A percentile compares a stretch with the other conserved stretches of the same genome.
These are phyloP conservation scores for Lordiphosa clarofinis DNA, from an alignment of 1,140 invertebrate species.

Conservation along the genomic window DNA sequence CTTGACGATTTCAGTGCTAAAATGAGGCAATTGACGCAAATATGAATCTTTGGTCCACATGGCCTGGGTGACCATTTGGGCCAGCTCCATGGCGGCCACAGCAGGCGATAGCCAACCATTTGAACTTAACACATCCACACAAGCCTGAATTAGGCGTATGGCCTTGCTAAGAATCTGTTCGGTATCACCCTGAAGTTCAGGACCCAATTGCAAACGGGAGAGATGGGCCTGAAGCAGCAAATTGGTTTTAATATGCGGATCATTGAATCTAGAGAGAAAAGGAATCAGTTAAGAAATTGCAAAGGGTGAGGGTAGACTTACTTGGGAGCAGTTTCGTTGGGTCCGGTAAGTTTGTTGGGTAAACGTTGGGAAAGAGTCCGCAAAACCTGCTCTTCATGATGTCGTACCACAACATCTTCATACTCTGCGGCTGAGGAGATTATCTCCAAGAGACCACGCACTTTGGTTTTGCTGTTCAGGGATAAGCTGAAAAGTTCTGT, in stretches of 20 bases:
- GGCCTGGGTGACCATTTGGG: slow-evolving; percentile 99
- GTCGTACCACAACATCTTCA: slow-evolving; percentile 94
- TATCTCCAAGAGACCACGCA: slow-evolving; percentile 97
- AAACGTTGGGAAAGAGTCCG: slow-evolving; percentile 88
- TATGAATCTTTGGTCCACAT: slow-evolving; percentile 99
- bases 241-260: slow-evolving; percentile 99
- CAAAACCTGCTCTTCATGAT: slow-evolving; percentile 95
- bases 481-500: slow-evolving; percentile 98
- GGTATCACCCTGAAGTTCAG: slow-evolving; percentile 98
- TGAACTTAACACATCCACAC: slow-evolving; percentile 98
- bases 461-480: slow-evolving; percentile 98
- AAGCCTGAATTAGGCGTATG: slow-evolving; percentile 96
- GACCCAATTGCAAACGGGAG: slow-evolving; percentile 94
- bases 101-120: slow-evolving; percentile 99
- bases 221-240: slow-evolving; percentile 97
- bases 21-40: slow-evolving; percentile 98
- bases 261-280: slow-evolving; percentile 87
- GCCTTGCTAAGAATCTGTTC: slow-evolving; percentile 94
- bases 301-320: slow-evolving; percentile 31
- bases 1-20: slow-evolving; percentile 93
- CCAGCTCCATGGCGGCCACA: slow-evolving; percentile 99
- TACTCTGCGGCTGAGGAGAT: slow-evolving; percentile 99
- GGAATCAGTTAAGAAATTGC: background rate
- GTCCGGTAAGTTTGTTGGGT: slow-evolving; percentile 87
- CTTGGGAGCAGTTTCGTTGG: slow-evolving; percentile 82